Conservation (phyloP, 2,888 invertebrate genomes). For the Saturnia pavonia region DNA sequence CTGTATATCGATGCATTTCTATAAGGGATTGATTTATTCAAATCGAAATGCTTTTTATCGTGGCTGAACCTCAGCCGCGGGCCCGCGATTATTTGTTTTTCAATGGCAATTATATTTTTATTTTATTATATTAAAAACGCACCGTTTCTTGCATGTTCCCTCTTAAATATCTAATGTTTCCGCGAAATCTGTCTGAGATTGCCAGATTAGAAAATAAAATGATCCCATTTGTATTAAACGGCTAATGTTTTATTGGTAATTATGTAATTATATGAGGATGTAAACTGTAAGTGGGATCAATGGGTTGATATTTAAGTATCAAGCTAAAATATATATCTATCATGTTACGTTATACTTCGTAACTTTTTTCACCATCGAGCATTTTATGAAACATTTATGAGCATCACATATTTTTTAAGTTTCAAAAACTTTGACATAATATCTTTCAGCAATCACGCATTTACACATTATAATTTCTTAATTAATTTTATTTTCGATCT, state of each 20-base stretch:
- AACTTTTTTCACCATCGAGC: too few species aligned
- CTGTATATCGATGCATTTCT: slow-evolving; percentile 76
- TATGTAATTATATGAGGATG: slow-evolving; percentile 46
- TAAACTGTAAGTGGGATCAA: neutral
- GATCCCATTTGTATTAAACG: slow-evolving; percentile 34
- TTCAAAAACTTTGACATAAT: neutral
- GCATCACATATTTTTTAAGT: too few species aligned
- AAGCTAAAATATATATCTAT: neutral
- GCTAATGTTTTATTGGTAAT: slow-evolving; percentile 52
- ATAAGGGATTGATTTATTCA: slow-evolving; percentile 80
- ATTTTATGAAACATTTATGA: too few species aligned
- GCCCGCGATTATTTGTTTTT: slow-evolving; percentile 78
- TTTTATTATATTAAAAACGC: slow-evolving; percentile 63
- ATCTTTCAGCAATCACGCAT: neutral
- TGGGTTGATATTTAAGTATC: neutral
- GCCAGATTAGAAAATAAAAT: slow-evolving; percentile 44
- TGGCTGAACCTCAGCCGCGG: slow-evolving; percentile 62
- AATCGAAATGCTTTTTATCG: slow-evolving; percentile 76
- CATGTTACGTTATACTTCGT: too few species aligned
- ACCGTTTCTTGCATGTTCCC: slow-evolving; percentile 63
- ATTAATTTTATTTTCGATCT: neutral
- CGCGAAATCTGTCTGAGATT: slow-evolving; percentile 68
- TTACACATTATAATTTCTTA: neutral
- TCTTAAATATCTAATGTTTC: slow-evolving; percentile 66
- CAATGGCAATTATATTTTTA: slow-evolving; percentile 81